Conservation (phyloP, 2,797 vertebrate genomes). For the Carapus acus region DNA sequence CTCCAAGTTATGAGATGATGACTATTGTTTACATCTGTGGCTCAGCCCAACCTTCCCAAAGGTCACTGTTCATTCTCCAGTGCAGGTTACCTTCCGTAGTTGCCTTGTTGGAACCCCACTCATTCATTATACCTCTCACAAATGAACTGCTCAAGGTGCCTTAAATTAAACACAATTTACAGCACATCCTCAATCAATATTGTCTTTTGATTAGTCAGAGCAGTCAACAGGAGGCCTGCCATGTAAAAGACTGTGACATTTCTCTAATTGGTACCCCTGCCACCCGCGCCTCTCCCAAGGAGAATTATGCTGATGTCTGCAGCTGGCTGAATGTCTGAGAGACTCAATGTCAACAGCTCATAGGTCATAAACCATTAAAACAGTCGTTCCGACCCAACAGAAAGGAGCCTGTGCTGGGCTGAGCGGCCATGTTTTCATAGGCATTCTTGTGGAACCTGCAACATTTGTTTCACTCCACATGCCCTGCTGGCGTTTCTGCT, state of each 20-base stretch:
- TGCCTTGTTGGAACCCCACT: slow-evolving; percentile 14
- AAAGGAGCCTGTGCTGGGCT: slow-evolving; percentile 9
- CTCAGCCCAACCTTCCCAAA: slow-evolving; percentile 11
- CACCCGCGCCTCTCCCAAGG: too few species aligned
- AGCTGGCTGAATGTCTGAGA: slow-evolving; percentile 38
- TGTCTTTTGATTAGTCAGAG: slow-evolving; percentile 4
- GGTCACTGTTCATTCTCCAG: slow-evolving; percentile 33
- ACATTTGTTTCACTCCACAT: slow-evolving; percentile 32
- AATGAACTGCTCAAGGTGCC: slow-evolving; percentile 6
- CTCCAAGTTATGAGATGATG: slow-evolving; percentile 12
- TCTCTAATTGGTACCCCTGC: slow-evolving; percentile 47
- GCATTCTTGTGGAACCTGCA: slow-evolving; percentile 23
- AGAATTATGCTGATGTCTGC: slow-evolving; percentile 30
- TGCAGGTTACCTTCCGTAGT: slow-evolving; percentile 14
- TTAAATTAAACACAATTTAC: slow-evolving; percentile 8
- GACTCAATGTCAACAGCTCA: slow-evolving; percentile 42
- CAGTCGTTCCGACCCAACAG: slow-evolving; percentile 4
- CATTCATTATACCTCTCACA: slow-evolving; percentile 5
- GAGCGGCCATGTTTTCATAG: slow-evolving; percentile 1
- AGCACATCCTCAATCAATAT: background rate
- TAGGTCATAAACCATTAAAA: slow-evolving; percentile 34
- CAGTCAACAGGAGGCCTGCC: slow-evolving; percentile 24
- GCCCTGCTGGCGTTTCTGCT: slow-evolving; percentile 33
- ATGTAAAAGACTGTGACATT: slow-evolving; percentile 42
- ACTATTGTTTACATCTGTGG: slow-evolving; percentile 31